These are phyloP conservation scores for Saccostrea cuccullata DNA, from an alignment of 1,140 invertebrate genomes.

Conservation along the genomic window DNA sequence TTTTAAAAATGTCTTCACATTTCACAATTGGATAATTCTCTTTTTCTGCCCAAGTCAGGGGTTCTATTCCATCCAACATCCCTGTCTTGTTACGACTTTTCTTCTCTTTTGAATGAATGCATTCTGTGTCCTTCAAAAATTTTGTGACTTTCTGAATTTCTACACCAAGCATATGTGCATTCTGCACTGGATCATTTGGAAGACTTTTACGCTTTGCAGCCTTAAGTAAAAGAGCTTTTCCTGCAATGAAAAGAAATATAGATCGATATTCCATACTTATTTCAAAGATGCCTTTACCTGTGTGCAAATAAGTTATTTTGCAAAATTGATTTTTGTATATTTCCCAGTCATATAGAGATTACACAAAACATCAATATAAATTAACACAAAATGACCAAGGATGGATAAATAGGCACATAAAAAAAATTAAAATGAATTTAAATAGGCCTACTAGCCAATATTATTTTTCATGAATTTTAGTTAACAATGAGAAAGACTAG, in stretches of 20 bases:
- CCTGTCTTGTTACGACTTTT: slow-evolving; percentile 23
- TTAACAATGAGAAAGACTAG: too few species aligned
- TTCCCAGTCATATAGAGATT: too few species aligned
- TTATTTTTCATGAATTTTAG: too few species aligned
- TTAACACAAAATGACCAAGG: too few species aligned
- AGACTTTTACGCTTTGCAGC: slow-evolving; percentile 49
- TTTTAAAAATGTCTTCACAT: slow-evolving; percentile 57
- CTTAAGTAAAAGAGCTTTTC: slow-evolving; percentile 63
- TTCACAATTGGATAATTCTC: slow-evolving; percentile 60
- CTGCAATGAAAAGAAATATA: slow-evolving; percentile 23
- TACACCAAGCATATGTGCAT: slow-evolving; percentile 60
- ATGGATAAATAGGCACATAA: too few species aligned
- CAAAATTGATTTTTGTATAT: too few species aligned
- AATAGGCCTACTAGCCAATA: too few species aligned
- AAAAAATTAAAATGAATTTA: too few species aligned
- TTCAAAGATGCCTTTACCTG: too few species aligned
- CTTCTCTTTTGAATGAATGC: slow-evolving; percentile 49
- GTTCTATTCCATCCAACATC: slow-evolving; percentile 55
- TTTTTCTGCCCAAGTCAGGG: slow-evolving; percentile 61
- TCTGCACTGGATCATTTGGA: slow-evolving; percentile 55
- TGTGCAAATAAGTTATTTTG: too few species aligned
- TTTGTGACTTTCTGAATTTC: slow-evolving; percentile 52
- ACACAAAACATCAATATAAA: too few species aligned
- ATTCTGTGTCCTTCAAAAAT: slow-evolving; percentile 56
- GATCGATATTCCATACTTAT: too few species aligned